These are phyloP conservation scores for Cyphomyrmex costatus DNA, from an alignment of 1,140 invertebrate genomes.

Conservation along the genomic window DNA sequence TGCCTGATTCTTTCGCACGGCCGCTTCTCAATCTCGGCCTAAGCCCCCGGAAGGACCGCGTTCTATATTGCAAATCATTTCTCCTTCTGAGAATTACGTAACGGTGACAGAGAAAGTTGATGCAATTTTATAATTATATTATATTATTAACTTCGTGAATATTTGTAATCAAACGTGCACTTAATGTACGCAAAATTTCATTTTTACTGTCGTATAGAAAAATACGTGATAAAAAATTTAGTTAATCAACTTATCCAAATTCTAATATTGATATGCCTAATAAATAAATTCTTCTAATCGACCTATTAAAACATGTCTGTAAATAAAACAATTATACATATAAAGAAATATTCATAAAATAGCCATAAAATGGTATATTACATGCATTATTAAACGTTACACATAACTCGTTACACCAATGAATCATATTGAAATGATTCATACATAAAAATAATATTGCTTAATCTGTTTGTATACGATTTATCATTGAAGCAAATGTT, in stretches of 20 bases:
- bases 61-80: constrained; percentile 60
- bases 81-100: constrained; percentile 25
- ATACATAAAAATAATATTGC: constrained; percentile 13
- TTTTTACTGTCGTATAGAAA: neutral
- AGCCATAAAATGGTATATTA: neutral
- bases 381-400: neutral
- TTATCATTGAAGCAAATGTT: constrained; percentile 9
- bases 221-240: neutral
- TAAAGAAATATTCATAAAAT: constrained; percentile 11
- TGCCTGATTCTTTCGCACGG: constrained; percentile 79
- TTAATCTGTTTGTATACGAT: constrained; percentile 17
- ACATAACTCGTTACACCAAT: neutral
- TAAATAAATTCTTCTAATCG: neutral
- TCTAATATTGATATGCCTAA: neutral
- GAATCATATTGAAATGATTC: constrained; percentile 6
- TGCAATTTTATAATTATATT: constrained; percentile 10
- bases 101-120: constrained; percentile 24
- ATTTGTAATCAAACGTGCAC: constrained; percentile 19
- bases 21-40: constrained; percentile 73
- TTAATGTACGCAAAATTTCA: neutral
- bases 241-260: neutral
- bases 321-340: neutral
- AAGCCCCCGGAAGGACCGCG: constrained; percentile 58
- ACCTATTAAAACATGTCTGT: neutral
- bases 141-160: neutral